These are phyloP conservation scores for Zaprionus lineosus DNA, from an alignment of 2,888 invertebrate genomes.

Conservation along the genomic window DNA sequence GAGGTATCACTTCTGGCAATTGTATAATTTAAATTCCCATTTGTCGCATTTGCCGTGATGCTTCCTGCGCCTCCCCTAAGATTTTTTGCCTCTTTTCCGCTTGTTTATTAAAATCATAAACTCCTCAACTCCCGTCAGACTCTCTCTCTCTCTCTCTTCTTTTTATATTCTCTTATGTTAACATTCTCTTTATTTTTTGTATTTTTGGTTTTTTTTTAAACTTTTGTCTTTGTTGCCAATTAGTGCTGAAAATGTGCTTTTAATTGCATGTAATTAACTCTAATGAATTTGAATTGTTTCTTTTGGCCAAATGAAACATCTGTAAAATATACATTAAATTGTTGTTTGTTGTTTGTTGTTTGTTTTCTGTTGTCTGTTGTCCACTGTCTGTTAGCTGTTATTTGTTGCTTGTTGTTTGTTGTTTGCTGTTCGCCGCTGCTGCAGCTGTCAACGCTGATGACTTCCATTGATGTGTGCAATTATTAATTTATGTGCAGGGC, in stretches of 20 bases:
- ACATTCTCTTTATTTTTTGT: no score
- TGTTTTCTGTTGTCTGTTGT: conserved; percentile 12
- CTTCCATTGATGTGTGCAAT: conserved; percentile 39
- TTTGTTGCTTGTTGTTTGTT: conserved; percentile 15
- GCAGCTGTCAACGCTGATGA: conserved; percentile 57
- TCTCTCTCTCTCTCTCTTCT: no score
- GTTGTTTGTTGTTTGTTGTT: conserved; percentile 21
- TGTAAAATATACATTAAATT: conserved; percentile 36
- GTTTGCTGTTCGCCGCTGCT: no score
- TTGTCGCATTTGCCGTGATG: conserved; percentile 40
- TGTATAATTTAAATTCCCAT: conserved; percentile 32
- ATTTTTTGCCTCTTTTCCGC: neutral
- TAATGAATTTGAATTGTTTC: conserved; percentile 67
- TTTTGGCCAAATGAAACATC: conserved; percentile 58
- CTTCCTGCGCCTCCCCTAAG: conserved; percentile 8
- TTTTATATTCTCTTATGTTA: no score
- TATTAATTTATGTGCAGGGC: conserved; percentile 32
- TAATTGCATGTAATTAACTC: conserved; percentile 70
- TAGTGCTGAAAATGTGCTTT: conserved; percentile 69
- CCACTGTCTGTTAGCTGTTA: conserved; percentile 12
- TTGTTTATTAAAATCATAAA: conserved; percentile 38
- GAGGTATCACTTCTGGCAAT: neutral
- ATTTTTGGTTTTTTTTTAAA: conserved; percentile 2
- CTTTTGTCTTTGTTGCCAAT: conserved; percentile 45
- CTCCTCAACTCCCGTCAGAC: no score